These are phyloP conservation scores for Malaclemys terrapin DNA, from an alignment of 2,113 vertebrate species.

Conservation along the genomic window DNA sequence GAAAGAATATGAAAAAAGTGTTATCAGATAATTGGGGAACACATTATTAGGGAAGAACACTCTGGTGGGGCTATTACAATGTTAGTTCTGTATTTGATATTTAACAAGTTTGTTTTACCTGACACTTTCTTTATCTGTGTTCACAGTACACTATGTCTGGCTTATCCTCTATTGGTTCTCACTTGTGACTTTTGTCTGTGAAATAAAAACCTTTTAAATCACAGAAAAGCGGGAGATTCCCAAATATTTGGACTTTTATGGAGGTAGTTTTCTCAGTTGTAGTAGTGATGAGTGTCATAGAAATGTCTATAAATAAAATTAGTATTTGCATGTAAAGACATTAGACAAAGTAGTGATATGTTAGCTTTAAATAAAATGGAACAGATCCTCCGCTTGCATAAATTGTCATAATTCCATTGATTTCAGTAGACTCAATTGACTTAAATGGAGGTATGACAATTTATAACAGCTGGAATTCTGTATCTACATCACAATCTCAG, in stretches of 20 bases:
- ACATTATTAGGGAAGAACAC: background rate
- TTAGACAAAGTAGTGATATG: background rate
- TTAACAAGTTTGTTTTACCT: background rate
- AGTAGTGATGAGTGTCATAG: background rate
- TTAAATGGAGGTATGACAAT: background rate
- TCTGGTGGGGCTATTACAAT: background rate
- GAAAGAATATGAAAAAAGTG: background rate
- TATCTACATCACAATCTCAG: background rate
- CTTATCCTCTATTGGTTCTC: background rate
- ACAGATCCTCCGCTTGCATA: background rate
- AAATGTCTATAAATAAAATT: background rate
- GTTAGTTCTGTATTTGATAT: background rate
- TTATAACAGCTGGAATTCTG: background rate
- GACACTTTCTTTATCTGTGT: background rate
- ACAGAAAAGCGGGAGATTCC: background rate
- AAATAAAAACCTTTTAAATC: background rate
- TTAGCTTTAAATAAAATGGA: background rate
- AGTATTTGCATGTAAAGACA: background rate
- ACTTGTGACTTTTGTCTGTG: background rate
- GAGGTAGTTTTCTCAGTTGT: background rate
- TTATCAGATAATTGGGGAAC: background rate
- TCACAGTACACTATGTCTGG: background rate
- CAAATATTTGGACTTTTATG: background rate
- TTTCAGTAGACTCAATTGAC: background rate
- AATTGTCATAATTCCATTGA: background rate